phyloP scores from a whole-genome alignment of 2,888 invertebrate species.

The Atherix ibis region DNA sequence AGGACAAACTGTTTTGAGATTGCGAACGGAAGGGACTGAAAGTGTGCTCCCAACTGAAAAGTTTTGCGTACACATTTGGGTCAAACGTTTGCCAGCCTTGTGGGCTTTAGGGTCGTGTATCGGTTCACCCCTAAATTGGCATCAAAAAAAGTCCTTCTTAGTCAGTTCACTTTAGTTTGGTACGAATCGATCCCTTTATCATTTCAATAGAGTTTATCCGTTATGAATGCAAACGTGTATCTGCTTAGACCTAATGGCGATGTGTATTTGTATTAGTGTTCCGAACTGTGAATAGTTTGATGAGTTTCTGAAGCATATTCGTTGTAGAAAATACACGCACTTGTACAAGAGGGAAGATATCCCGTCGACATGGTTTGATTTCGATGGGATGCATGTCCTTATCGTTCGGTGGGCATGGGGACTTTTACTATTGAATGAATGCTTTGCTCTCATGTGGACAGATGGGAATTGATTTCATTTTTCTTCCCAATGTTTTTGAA shows the following conservation, averaged over 20 bases:
- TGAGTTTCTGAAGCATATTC: too few species aligned
- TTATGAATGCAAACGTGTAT: too few species aligned
- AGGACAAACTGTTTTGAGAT: background rate
- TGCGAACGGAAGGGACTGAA: slow-evolving; percentile 1
- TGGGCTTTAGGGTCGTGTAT: slow-evolving; percentile 14
- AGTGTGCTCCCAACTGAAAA: slow-evolving; percentile 10
- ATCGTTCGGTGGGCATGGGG: too few species aligned
- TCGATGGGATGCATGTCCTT: background rate
- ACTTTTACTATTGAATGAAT: too few species aligned
- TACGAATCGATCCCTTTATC: too few species aligned
- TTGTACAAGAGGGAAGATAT: background rate
- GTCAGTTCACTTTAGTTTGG: background rate
- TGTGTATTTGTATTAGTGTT: too few species aligned
- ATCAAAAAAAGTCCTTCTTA: slow-evolving; percentile 6
- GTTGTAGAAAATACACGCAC: background rate
- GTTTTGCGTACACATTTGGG: slow-evolving; percentile 13
- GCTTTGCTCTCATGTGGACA: too few species aligned
- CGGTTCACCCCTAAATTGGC: slow-evolving; percentile 14
- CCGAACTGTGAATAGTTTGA: too few species aligned
- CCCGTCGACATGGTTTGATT: background rate
- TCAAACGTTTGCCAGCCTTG: slow-evolving; percentile 13
- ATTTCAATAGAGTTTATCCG: too few species aligned
- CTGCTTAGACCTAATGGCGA: too few species aligned
- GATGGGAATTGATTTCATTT: too few species aligned
- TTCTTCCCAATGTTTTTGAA: too few species aligned